Percentiles rank a stretch among this genome's conserved stretches.
Evolutionary conservation across 2,113 vertebrate genomes (phyloP).

Genomic region (Procavia capensis): DNA sequence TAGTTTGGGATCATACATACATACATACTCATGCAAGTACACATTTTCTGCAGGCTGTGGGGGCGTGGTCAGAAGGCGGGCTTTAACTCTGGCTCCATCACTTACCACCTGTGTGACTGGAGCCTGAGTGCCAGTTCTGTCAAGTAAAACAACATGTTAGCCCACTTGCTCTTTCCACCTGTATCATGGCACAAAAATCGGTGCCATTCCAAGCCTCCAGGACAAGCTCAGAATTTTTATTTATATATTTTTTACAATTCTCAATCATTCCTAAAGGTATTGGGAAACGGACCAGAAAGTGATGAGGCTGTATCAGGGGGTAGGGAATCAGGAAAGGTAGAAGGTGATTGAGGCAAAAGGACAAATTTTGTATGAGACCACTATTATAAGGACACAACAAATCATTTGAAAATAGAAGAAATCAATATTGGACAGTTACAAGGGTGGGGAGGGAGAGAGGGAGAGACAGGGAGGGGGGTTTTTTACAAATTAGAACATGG

Average conservation of each 20-base stretch:
- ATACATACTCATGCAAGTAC: rapidly evolving
- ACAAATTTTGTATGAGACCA: too few species aligned
- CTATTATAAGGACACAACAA: too few species aligned
- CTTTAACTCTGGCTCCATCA: not conserved
- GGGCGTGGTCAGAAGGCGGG: not conserved
- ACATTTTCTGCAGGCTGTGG: not conserved
- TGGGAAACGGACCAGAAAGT: not conserved
- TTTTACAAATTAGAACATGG: too few species aligned
- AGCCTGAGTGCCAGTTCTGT: not conserved
- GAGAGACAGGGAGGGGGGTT: too few species aligned
- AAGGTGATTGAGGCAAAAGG: too few species aligned
- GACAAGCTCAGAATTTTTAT: not conserved
- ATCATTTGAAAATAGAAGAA: too few species aligned
- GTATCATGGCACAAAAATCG: not conserved
- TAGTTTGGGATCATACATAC: not conserved
- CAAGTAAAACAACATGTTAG: not conserved
- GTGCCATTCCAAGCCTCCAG: not conserved
- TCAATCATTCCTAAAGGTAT: not conserved
- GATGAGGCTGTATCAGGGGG: not conserved
- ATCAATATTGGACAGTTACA: too few species aligned
- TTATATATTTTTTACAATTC: not conserved
- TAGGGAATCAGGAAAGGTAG: not conserved
- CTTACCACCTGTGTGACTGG: not conserved
- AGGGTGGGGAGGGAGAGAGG: too few species aligned
- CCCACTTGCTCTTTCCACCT: not conserved